Conservation (phyloP, 2,797 vertebrate species). For the Cephalopachus bancanus region DNA sequence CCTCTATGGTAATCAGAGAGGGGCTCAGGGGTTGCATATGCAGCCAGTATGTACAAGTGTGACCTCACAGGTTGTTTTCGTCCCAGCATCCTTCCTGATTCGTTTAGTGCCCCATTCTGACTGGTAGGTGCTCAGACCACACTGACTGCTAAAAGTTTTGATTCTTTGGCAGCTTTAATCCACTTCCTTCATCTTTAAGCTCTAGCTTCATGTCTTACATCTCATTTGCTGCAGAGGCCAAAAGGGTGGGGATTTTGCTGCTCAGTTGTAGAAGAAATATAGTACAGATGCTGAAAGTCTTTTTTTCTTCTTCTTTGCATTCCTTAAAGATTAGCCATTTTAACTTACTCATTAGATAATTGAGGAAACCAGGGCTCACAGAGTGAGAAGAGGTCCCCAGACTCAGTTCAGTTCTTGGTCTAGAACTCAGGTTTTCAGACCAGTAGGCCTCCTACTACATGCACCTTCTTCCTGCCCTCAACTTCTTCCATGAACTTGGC, state of each 20-base stretch:
- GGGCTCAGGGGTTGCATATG: background rate
- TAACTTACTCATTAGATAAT: background rate
- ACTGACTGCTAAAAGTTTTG: background rate
- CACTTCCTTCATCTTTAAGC: background rate
- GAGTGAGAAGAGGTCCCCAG: background rate
- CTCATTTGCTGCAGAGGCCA: background rate
- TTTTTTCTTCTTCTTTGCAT: background rate
- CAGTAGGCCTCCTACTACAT: too few relatives aligned
- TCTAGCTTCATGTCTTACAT: background rate
- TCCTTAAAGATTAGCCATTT: slow-evolving; percentile 1
- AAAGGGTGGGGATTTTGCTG: background rate
- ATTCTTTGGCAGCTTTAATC: background rate
- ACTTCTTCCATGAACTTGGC: background rate
- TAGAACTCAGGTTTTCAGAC: background rate
- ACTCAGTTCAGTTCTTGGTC: background rate
- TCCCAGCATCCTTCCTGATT: background rate
- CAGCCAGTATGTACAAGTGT: background rate
- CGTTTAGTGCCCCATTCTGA: background rate
- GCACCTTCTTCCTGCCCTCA: background rate
- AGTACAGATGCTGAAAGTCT: background rate
- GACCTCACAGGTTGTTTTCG: background rate
- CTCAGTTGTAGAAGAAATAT: background rate
- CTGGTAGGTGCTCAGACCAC: background rate
- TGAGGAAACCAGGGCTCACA: background rate
- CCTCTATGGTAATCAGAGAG: background rate